These are phyloP conservation scores for Germaria angustata DNA, from an alignment of 2,888 invertebrate genomes.

Conservation along the genomic window DNA sequence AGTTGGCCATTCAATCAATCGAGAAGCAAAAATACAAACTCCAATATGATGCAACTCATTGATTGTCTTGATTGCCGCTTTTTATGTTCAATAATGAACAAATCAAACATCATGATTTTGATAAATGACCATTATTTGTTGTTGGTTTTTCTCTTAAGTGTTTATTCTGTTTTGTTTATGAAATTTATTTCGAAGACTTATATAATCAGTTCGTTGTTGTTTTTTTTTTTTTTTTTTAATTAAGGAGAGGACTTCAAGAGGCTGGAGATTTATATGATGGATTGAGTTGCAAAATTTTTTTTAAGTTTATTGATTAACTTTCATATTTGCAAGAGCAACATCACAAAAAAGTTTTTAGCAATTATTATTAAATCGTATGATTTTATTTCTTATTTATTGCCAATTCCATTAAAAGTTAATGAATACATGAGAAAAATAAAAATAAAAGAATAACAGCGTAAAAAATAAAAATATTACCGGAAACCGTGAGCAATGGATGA, in stretches of 20 bases:
- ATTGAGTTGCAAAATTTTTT: neutral
- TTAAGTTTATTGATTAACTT: neutral
- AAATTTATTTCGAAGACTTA: neutral
- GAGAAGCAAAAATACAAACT: neutral
- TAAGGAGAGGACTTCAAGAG: neutral
- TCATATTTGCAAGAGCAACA: neutral
- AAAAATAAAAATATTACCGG: no score
- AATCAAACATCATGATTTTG: constrained; percentile 79
- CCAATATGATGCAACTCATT: constrained; percentile 31
- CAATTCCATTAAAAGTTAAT: no score
- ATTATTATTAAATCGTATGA: neutral
- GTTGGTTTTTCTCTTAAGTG: constrained; percentile 45
- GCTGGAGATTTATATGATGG: neutral
- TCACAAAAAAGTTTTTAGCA: no score
- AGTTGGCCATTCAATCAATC: constrained; percentile 2
- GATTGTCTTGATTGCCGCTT: constrained; percentile 57
- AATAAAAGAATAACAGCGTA: no score
- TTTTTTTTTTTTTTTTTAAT: no score
- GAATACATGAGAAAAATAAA: no score
- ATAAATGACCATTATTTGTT: constrained; percentile 73
- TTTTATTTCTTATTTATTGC: no score
- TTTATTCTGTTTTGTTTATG: neutral
- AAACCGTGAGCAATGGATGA: no score
- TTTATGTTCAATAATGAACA: constrained; percentile 71
- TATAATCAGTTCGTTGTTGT: neutral